Evolutionary conservation across 30 jellyfish, hydroid and myxozoan species (phyloP).

Genomic region (Turritopsis dohrnii): DNA sequence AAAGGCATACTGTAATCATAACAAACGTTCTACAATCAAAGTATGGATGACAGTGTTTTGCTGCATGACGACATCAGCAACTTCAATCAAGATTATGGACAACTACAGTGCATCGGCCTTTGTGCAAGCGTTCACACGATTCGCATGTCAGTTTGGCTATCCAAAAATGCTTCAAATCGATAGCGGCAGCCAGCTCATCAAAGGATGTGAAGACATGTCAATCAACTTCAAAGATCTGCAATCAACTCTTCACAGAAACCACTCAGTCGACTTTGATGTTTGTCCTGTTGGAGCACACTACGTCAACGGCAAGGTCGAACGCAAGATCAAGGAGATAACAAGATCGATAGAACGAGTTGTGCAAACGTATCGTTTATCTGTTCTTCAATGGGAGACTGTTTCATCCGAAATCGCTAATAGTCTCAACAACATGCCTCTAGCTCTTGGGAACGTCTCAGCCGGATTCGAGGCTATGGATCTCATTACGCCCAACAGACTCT

Average conservation of each 20-base stretch:
- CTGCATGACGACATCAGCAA: not conserved
- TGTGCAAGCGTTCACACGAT: slow-evolving; percentile 20
- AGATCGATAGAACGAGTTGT: not conserved
- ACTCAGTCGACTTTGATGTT: not conserved
- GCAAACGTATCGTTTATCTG: not conserved
- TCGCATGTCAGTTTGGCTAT: slow-evolving; percentile 3
- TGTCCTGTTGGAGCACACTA: slow-evolving; percentile 5
- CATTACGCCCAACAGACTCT: slow-evolving; percentile 8
- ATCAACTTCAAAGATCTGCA: not conserved
- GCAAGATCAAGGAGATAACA: not conserved
- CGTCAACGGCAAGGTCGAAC: not conserved
- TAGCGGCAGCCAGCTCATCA: not conserved
- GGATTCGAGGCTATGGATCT: slow-evolving; percentile 10
- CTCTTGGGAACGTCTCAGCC: not conserved
- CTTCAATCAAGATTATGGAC: slow-evolving; percentile 18
- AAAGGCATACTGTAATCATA: not conserved
- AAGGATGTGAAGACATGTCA: not conserved
- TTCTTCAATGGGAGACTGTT: slow-evolving; percentile 15
- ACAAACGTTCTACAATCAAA: not conserved
- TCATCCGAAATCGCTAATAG: not conserved
- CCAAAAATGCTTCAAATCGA: not conserved
- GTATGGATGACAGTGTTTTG: not conserved
- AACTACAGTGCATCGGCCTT: slow-evolving; percentile 14
- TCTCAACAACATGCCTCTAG: not conserved
- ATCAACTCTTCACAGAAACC: not conserved